A percentile compares a stretch with the other conserved stretches of the same genome.
These are phyloP conservation scores for Desoria tigrina DNA, from an alignment of 2,888 invertebrate genomes.

Conservation along the genomic window DNA sequence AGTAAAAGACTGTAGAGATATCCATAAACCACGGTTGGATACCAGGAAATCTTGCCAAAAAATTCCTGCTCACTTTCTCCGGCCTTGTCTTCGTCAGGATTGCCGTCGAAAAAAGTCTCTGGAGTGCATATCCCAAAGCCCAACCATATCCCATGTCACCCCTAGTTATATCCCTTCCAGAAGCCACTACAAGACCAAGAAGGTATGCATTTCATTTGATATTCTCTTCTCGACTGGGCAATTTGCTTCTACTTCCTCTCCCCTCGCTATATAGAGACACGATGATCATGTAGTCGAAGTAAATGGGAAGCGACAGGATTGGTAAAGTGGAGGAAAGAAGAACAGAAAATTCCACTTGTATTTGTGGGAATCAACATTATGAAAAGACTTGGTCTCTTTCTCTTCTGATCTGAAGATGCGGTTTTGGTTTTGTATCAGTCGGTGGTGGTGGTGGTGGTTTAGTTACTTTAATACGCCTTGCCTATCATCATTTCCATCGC, in stretches of 20 bases:
- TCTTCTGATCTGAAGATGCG: too few species aligned
- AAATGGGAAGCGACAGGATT: conserved; percentile 16
- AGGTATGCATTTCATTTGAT: conserved; percentile 35
- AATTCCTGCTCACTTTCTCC: conserved; percentile 13
- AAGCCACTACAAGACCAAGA: background rate
- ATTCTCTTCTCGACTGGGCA: conserved; percentile 36
- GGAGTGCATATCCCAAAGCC: conserved; percentile 13
- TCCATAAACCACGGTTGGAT: background rate
- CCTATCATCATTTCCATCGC: conserved; percentile 25
- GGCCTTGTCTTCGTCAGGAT: background rate
- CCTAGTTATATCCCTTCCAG: background rate
- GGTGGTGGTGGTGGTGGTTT: conserved; percentile 9
- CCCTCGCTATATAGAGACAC: background rate
- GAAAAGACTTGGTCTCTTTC: conserved; percentile 3
- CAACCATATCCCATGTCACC: background rate
- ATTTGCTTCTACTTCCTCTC: conserved; percentile 29
- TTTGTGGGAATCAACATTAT: conserved; percentile 21
- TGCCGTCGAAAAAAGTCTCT: conserved; percentile 24
- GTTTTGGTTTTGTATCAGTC: background rate
- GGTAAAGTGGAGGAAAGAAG: background rate
- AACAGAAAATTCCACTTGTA: conserved; percentile 16
- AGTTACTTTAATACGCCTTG: conserved; percentile 17
- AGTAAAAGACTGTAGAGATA: conserved; percentile 7
- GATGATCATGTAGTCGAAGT: background rate
- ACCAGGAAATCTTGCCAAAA: conserved; percentile 16